Evolutionary conservation across 2,797 vertebrate species (phyloP).

Genomic region (Oreonectes daqikongensis): DNA sequence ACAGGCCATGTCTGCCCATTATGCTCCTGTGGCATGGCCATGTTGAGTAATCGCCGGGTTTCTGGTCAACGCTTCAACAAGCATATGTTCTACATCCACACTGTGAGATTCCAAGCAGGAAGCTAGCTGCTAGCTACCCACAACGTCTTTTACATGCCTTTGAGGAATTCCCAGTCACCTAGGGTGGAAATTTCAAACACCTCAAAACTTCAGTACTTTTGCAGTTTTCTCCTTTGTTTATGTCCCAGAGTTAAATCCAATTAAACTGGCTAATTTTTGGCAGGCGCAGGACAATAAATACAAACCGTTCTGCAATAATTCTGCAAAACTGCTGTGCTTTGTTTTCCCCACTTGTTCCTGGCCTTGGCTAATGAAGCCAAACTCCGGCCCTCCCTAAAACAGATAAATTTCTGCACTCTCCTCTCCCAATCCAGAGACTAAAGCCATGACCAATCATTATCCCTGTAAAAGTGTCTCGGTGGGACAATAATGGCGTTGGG

Average conservation of each 20-base stretch:
- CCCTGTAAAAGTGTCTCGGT: constrained; percentile 62
- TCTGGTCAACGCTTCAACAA: constrained; percentile 41
- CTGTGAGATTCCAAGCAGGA: constrained; percentile 29
- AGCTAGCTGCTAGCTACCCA: constrained; percentile 9
- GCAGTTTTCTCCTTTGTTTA: constrained; percentile 16
- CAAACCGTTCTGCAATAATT: constrained; percentile 48
- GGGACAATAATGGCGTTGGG: constrained; percentile 59
- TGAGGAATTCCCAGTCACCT: constrained; percentile 2
- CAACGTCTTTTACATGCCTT: constrained; percentile 27
- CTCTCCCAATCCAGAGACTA: constrained; percentile 66
- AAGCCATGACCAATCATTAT: constrained; percentile 74
- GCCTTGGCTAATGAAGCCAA: constrained; percentile 56
- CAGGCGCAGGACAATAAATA: constrained; percentile 29
- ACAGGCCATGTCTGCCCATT: constrained; percentile 39
- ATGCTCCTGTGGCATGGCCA: constrained; percentile 40
- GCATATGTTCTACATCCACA: constrained; percentile 43
- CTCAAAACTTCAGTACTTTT: constrained; percentile 10
- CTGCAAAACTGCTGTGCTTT: constrained; percentile 40
- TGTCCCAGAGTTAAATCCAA: constrained; percentile 32
- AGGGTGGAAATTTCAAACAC: constrained; percentile 30
- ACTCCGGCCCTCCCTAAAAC: constrained; percentile 48
- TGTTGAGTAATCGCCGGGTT: constrained; percentile 44
- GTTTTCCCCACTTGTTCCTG: constrained; percentile 49
- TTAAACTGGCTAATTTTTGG: constrained; percentile 14
- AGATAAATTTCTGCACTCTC: constrained; percentile 58